Evolutionary conservation across 2,797 vertebrate genomes (phyloP).

Genomic region (Malurus leucopterus): DNA sequence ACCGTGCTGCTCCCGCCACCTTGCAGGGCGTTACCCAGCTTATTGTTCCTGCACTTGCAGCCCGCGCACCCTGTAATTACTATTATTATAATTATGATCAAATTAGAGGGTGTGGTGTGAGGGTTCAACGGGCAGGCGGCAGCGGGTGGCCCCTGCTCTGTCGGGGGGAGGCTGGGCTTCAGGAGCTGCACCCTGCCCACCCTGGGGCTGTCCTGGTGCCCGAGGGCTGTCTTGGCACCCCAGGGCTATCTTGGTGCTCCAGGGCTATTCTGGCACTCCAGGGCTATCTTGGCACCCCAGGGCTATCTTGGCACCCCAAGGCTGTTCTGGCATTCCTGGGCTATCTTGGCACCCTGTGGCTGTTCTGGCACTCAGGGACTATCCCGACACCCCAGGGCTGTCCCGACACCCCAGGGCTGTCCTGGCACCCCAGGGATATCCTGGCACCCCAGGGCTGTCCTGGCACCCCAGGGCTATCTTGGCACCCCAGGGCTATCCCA

Average conservation of each 20-base stretch:
- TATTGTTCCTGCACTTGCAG: neutral
- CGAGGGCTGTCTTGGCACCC: neutral
- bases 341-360: neutral
- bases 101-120: neutral
- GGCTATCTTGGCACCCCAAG: neutral
- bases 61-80: neutral
- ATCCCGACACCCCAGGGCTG: neutral
- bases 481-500: neutral
- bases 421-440: neutral
- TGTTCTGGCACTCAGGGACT: neutral
- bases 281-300: neutral
- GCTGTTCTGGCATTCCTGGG: rapidly evolving
- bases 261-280: neutral
- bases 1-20: rapidly evolving
- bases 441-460: rapidly evolving
- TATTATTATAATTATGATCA: neutral
- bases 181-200: rapidly evolving
- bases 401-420: neutral
- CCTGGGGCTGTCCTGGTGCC: neutral
- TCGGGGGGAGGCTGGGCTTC: neutral
- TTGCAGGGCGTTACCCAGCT: neutral
- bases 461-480: neutral
- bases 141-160: neutral
- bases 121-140: neutral
- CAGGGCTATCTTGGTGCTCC: neutral